Conservation (phyloP, 2,797 vertebrate species). For the Galagoides demidoff region DNA sequence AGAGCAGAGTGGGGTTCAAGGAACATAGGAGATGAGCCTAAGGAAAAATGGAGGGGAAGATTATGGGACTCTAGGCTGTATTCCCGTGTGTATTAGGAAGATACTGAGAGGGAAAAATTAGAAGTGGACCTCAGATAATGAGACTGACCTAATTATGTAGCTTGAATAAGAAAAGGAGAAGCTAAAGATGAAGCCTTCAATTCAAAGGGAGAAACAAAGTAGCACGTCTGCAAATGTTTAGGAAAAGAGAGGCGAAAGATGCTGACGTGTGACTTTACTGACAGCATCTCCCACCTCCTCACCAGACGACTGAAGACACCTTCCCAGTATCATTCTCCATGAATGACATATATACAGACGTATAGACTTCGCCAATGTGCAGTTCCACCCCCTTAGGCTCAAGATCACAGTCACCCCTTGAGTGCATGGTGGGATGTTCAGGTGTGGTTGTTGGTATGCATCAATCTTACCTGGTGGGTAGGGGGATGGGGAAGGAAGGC, state of each 20-base stretch:
- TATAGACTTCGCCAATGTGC: not conserved
- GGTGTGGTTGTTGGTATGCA: not conserved
- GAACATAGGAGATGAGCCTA: not conserved
- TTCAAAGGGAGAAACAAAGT: not conserved
- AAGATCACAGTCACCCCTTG: not conserved
- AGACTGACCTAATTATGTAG: not conserved
- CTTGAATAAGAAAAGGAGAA: not conserved
- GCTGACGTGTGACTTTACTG: not conserved
- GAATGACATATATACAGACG: not conserved
- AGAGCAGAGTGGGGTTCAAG: not conserved
- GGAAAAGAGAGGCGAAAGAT: not conserved
- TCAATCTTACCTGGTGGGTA: not conserved
- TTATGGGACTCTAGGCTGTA: not conserved
- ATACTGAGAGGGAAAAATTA: not conserved
- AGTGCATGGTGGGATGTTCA: not conserved
- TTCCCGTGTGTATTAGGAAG: not conserved
- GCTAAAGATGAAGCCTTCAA: not conserved
- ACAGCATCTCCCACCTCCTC: not conserved
- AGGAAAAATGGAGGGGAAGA: not conserved
- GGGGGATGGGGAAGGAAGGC: not conserved
- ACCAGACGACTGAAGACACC: not conserved
- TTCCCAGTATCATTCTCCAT: not conserved
- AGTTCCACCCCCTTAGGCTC: not conserved
- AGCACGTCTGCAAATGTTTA: not conserved
- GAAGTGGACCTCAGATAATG: not conserved